A percentile compares a stretch with the other conserved stretches of the same genome.
These are phyloP conservation scores for Aix galericulata DNA, from an alignment of 2,113 vertebrate genomes.

Conservation along the genomic window DNA sequence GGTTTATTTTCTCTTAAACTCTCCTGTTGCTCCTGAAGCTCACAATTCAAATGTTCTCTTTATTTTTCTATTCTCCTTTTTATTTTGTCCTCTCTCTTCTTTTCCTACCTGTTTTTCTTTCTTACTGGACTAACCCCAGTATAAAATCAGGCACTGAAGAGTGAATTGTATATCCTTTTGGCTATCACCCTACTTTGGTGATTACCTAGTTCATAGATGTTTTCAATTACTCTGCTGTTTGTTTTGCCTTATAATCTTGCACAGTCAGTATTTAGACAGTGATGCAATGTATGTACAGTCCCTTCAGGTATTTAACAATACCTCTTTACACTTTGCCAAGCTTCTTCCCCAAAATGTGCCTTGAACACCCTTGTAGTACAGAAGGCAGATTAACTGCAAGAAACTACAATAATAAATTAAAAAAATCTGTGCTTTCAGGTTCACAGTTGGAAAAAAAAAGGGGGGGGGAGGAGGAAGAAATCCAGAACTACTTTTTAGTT, in stretches of 20 bases:
- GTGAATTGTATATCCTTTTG: slow-evolving; percentile 8
- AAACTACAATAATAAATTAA: slow-evolving; percentile 11
- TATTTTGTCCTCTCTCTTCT: neutral
- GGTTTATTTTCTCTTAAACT: neutral
- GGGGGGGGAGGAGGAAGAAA: too few species aligned
- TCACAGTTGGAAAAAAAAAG: neutral
- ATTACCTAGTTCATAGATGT: slow-evolving; percentile 59
- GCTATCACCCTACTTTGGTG: slow-evolving; percentile 2
- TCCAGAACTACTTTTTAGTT: neutral
- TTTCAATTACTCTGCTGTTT: slow-evolving; percentile 74
- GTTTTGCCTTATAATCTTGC: slow-evolving; percentile 60
- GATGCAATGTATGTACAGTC: neutral
- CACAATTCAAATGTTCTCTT: neutral
- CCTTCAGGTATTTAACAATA: slow-evolving; percentile 38
- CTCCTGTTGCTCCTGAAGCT: neutral
- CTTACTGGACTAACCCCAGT: neutral
- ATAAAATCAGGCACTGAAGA: slow-evolving; percentile 3
- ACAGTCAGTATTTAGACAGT: slow-evolving; percentile 49
- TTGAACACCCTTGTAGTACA: neutral
- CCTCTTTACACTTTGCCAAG: slow-evolving; percentile 45
- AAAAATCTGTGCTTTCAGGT: slow-evolving; percentile 15
- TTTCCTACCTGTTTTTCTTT: neutral
- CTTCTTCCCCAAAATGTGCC: neutral
- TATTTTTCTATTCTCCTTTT: neutral
- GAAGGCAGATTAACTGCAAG: neutral